A percentile compares a stretch with the other conserved stretches of the same genome.
Conservation (phyloP, 2,113 vertebrate species). For the Cardinalis cardinalis region DNA sequence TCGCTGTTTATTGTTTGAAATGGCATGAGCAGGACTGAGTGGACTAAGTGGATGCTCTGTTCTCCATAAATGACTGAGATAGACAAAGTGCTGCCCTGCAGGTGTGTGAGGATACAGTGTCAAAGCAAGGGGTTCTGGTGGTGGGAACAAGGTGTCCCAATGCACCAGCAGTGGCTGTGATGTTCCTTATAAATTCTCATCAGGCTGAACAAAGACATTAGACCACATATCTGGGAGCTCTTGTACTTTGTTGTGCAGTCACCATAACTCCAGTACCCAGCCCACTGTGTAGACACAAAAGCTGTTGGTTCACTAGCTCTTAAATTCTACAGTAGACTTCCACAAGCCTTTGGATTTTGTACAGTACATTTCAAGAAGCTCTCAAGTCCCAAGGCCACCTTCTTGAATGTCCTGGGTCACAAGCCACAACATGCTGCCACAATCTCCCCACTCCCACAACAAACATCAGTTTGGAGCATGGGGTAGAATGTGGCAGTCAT, state of each 20-base stretch:
- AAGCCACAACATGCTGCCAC: not conserved
- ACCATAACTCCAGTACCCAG: not conserved
- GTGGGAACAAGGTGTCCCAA: not conserved
- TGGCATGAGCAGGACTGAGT: not conserved
- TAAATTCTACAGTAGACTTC: not conserved
- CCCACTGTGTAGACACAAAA: not conserved
- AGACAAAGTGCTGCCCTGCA: not conserved
- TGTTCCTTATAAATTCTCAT: not conserved
- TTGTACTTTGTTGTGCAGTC: not conserved
- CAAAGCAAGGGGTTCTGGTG: not conserved
- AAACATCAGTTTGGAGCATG: not conserved
- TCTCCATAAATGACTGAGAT: not conserved
- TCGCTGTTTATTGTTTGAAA: not conserved
- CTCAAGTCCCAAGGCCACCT: not conserved
- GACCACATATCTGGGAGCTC: not conserved
- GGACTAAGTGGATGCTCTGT: not conserved
- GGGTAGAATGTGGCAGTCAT: not conserved
- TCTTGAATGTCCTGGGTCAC: not conserved
- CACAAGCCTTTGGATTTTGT: not conserved
- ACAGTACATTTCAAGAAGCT: not conserved
- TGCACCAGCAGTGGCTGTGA: too few relatives aligned
- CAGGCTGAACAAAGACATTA: not conserved
- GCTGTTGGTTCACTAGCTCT: not conserved
- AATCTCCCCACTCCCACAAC: not conserved
- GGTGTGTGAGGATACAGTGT: not conserved